Evolutionary conservation across 2,113 vertebrate genomes (phyloP).

Genomic region (Turdus rufiventris): DNA sequence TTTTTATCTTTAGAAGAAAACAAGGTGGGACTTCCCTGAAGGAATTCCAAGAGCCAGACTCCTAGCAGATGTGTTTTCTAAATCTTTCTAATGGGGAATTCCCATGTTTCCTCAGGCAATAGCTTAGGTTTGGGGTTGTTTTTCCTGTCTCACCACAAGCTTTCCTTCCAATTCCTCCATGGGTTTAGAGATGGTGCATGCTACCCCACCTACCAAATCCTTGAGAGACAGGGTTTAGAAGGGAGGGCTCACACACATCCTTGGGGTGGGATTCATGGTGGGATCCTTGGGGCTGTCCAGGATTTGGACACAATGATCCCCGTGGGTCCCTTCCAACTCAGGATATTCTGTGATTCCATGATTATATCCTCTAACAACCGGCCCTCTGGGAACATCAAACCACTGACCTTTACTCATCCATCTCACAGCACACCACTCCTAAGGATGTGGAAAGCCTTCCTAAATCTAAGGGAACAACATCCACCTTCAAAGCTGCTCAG

Average conservation of each 20-base stretch:
- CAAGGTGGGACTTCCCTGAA: neutral
- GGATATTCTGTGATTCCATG: neutral
- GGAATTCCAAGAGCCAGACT: neutral
- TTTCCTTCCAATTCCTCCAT: neutral
- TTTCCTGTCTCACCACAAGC: neutral
- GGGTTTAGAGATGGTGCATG: neutral
- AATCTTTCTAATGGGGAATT: neutral
- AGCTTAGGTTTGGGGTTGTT: neutral
- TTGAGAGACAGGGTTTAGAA: neutral
- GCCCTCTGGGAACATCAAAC: neutral
- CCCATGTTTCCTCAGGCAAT: neutral
- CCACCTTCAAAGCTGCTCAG: neutral
- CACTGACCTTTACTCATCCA: neutral
- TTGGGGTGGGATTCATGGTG: neutral
- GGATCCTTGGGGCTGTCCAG: neutral
- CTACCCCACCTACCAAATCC: neutral
- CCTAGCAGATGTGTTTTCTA: neutral
- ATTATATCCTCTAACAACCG: neutral
- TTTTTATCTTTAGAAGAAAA: neutral
- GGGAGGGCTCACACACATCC: neutral
- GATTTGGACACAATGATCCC: neutral
- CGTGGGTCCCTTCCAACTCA: fast-evolving
- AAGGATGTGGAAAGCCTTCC: neutral
- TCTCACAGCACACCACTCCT: neutral
- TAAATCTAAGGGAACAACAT: neutral